Percentiles rank a stretch among this genome's conserved stretches.
These are phyloP conservation scores for Drosophila hamatofila DNA, from an alignment of 2,888 invertebrate genomes.

Conservation along the genomic window DNA sequence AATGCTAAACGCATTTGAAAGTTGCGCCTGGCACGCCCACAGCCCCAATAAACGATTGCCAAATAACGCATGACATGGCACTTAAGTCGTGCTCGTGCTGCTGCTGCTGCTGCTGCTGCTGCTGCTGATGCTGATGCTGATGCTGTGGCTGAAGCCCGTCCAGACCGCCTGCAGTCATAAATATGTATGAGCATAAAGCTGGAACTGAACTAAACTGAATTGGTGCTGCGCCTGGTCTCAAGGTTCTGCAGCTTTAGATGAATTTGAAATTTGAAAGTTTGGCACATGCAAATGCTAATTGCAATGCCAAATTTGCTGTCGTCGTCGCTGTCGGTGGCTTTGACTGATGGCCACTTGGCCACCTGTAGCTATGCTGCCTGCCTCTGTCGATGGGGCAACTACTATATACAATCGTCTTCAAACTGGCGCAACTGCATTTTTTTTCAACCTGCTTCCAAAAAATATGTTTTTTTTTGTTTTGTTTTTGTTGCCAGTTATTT, in stretches of 20 bases:
- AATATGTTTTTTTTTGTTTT: constrained; percentile 5
- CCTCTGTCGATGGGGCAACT: constrained; percentile 15
- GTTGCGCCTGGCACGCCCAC: constrained; percentile 65
- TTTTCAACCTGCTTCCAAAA: constrained; percentile 21
- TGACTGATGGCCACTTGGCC: constrained; percentile 58
- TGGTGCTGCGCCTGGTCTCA: constrained; percentile 43
- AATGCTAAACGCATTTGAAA: constrained; percentile 64
- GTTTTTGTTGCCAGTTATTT: constrained; percentile 44
- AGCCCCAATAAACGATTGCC: constrained; percentile 57
- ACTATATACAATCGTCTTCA: constrained; percentile 25
- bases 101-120: background rate
- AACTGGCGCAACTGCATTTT: constrained; percentile 57
- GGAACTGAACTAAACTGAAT: constrained; percentile 14
- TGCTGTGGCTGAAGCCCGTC: background rate
- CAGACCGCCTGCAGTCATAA: constrained; percentile 63
- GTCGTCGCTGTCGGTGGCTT: constrained; percentile 27
- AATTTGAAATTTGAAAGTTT: constrained; percentile 69
- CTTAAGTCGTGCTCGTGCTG: constrained; percentile 56
- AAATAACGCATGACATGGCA: constrained; percentile 67
- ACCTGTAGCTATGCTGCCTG: constrained; percentile 25
- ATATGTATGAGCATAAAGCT: constrained; percentile 48
- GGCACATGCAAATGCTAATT: constrained; percentile 70
- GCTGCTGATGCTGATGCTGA: constrained; percentile 18
- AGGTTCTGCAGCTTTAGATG: constrained; percentile 53
- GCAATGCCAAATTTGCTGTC: constrained; percentile 34